Evolutionary conservation across 2,888 invertebrate genomes (phyloP).

Genomic region (Vandiemenella viatica): DNA sequence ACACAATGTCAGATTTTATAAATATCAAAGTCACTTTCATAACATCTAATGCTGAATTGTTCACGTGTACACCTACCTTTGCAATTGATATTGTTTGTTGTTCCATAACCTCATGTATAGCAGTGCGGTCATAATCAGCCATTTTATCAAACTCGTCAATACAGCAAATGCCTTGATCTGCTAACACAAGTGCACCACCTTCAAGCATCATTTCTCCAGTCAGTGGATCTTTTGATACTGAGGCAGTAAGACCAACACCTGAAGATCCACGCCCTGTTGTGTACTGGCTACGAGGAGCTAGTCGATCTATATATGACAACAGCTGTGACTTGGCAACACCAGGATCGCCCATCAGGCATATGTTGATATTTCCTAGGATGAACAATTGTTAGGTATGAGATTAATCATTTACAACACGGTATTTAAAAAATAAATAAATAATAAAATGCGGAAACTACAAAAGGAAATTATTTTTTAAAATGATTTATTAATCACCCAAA

Average conservation of each 20-base stretch:
- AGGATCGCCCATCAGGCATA: conserved; percentile 98
- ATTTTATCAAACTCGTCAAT: conserved; percentile 99
- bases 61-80: too few species aligned
- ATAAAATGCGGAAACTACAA: too few species aligned
- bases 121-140: conserved; percentile 88
- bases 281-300: conserved; percentile 87
- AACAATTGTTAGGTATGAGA: too few species aligned
- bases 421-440: too few species aligned
- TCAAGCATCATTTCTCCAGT: conserved; percentile 96
- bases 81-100: conserved; percentile 99
- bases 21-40: too few species aligned
- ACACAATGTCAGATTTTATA: too few species aligned
- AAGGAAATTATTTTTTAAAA: too few species aligned
- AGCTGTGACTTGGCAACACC: conserved; percentile 99
- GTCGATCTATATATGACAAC: conserved; percentile 81
- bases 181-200: conserved; percentile 90
- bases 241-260: conserved; percentile 97
- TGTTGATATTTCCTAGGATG: conserved; percentile 72
- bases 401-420: too few species aligned
- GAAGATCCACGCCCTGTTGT: conserved; percentile 94
- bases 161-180: conserved; percentile 94
- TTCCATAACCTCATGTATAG: conserved; percentile 98
- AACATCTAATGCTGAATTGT: too few species aligned
- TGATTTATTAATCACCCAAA: too few species aligned
- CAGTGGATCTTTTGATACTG: conserved; percentile 92